phyloP scores from a whole-genome alignment of 1,140 invertebrate species.

The Ericerus pela region DNA sequence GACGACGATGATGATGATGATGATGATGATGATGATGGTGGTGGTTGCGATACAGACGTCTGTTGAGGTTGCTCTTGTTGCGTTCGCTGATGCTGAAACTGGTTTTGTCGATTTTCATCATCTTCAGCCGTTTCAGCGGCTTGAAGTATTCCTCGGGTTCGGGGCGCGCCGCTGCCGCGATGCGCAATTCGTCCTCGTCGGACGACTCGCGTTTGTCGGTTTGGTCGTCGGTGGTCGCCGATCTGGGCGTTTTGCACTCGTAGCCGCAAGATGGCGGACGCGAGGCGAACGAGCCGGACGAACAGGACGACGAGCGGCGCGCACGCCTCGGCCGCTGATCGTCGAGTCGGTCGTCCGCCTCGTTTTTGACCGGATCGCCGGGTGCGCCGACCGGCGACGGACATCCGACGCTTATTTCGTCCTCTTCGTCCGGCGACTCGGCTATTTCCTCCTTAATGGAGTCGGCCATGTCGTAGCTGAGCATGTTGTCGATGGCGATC shows the following conservation, averaged over 20 bases:
- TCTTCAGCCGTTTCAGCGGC: conserved; percentile 68
- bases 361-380: conserved; percentile 27
- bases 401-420: conserved; percentile 56
- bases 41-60: conserved; percentile 9
- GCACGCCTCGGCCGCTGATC: too few species aligned
- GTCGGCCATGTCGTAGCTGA: neutral
- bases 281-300: neutral
- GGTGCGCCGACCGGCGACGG: conserved; percentile 42
- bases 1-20: neutral
- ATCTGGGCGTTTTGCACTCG: neutral
- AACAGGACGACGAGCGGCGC: conserved; percentile 6
- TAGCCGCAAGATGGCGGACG: neutral
- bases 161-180: conserved; percentile 22
- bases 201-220: neutral
- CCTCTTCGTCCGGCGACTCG: conserved; percentile 22
- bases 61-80: conserved; percentile 14
- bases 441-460: neutral
- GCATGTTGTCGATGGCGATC: neutral
- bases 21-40: neutral
- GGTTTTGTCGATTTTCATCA: conserved; percentile 40
- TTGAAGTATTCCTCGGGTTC: conserved; percentile 74
- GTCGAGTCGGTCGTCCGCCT: conserved; percentile 24
- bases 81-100: conserved; percentile 24
- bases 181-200: conserved; percentile 5
- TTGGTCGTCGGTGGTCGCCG: conserved; percentile 1